Evolutionary conservation across 2,113 vertebrate species (phyloP).

Genomic region (Ibidorhyncha struthersii): DNA sequence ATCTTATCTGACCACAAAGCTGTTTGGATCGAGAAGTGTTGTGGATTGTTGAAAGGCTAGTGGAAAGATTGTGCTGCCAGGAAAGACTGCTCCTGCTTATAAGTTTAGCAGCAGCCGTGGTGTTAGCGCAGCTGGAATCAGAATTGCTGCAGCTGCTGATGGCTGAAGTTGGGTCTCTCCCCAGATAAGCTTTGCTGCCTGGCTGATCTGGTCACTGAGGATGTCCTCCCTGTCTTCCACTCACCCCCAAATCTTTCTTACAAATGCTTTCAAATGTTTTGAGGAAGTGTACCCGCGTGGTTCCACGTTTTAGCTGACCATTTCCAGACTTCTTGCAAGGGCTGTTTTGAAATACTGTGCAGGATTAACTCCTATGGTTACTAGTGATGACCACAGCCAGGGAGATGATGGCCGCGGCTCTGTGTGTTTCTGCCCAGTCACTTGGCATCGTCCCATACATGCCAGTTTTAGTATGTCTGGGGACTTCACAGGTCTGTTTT

Average conservation of each 20-base stretch:
- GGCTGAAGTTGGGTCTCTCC: background rate
- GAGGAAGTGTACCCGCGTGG: background rate
- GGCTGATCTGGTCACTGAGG: background rate
- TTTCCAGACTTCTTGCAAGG: background rate
- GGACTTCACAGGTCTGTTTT: background rate
- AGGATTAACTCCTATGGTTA: background rate
- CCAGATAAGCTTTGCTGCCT: background rate
- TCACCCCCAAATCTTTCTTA: background rate
- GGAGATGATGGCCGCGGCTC: fast-evolving
- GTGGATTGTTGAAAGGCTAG: background rate
- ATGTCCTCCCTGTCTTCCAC: background rate
- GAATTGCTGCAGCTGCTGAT: background rate
- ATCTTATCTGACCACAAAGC: background rate
- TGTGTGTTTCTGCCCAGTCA: background rate
- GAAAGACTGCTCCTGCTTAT: background rate
- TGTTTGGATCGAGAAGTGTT: background rate
- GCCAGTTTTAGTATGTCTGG: background rate
- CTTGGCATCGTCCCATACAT: background rate
- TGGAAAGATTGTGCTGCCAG: background rate
- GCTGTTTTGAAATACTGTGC: background rate
- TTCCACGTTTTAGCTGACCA: background rate
- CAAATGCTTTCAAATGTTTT: background rate
- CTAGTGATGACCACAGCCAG: background rate
- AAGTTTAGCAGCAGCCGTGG: background rate
- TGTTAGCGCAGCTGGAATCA: background rate